Evolutionary conservation across 2,113 vertebrate genomes (phyloP).

Genomic region (Salvelinus sp.): DNA sequence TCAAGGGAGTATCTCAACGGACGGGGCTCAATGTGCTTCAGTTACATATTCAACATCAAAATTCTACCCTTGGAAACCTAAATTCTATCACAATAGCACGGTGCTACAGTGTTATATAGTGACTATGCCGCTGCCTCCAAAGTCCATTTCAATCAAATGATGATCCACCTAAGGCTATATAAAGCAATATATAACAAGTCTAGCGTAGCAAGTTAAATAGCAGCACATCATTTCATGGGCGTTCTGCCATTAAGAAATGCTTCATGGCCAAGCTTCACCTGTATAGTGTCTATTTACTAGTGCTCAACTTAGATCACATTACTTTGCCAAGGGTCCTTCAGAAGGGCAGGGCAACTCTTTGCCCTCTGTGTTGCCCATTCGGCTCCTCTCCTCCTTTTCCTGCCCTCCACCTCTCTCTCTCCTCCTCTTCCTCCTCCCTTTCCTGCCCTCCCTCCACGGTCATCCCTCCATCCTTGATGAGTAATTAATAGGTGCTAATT

Average conservation of each 20-base stretch:
- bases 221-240: slow-evolving; percentile 4
- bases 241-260: not conserved
- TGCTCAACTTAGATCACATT: not conserved
- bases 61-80: too few relatives aligned
- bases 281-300: not conserved
- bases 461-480: slow-evolving; percentile 17
- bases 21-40: not conserved
- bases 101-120: not conserved
- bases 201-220: not conserved
- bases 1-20: not conserved
- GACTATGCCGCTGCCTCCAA: not conserved
- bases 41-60: too few relatives aligned
- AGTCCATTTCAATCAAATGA: not conserved
- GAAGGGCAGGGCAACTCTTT: not conserved
- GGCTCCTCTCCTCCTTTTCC: not conserved
- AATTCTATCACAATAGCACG: too few relatives aligned
- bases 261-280: not conserved
- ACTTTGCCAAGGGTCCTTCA: not conserved
- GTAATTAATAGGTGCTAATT: slow-evolving; percentile 41
- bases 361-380: not conserved
- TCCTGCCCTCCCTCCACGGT: not conserved
- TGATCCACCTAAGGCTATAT: not conserved
- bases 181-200: not conserved
- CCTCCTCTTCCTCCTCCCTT: not conserved
- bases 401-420: not conserved